Conservation (phyloP, 2,888 invertebrate species). For the Tricholauxania praeusta region DNA sequence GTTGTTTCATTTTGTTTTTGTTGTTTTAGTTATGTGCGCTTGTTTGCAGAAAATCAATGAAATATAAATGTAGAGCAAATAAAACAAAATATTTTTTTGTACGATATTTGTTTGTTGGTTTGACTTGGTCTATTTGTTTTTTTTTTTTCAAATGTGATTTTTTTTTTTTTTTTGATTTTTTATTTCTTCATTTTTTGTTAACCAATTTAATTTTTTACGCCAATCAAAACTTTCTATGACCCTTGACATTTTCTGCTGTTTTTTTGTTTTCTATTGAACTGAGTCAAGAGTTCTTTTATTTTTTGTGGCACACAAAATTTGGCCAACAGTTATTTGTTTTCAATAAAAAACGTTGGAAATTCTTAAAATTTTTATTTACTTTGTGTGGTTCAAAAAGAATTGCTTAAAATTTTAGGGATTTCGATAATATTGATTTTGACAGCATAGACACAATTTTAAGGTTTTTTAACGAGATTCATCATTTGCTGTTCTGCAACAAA, state of each 20-base stretch:
- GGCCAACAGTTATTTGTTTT: neutral
- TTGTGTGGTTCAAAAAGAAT: no score
- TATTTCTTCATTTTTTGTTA: neutral
- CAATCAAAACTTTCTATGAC: slow-evolving; percentile 10
- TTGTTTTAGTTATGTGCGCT: neutral
- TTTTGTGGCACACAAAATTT: neutral
- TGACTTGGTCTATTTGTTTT: neutral
- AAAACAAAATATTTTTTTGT: neutral
- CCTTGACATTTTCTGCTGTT: neutral
- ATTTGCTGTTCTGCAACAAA: no score
- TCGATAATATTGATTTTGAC: no score
- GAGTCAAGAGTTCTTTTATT: no score
- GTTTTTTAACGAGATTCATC: no score
- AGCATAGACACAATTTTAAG: no score
- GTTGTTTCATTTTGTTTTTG: slow-evolving; percentile 15
- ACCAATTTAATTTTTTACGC: neutral
- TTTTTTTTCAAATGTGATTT: neutral
- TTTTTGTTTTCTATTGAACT: no score
- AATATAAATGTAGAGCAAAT: slow-evolving; percentile 27
- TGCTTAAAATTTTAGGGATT: no score
- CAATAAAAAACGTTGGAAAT: neutral
- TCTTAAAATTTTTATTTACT: no score
- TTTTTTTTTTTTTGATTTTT: slow-evolving; percentile 2
- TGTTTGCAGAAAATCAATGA: slow-evolving; percentile 31
- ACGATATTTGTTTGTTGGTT: no score